A percentile compares a stretch with the other conserved stretches of the same genome.
phyloP scores from a whole-genome alignment of 2,113 vertebrate species.

The Callorhinus ursinus region DNA sequence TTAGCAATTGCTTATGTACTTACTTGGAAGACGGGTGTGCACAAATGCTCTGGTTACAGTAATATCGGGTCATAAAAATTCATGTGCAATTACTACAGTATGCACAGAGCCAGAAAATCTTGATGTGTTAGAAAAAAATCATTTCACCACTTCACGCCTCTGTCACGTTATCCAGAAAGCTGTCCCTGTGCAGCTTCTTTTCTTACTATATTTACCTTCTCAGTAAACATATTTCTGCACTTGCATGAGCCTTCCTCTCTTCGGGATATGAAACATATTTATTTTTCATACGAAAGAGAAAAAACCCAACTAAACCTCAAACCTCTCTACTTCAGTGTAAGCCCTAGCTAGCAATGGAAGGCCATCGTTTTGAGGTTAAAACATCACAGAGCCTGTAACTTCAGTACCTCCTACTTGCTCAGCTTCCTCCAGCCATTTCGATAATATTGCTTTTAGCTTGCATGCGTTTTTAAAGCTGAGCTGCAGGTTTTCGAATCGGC shows the following conservation, averaged over 20 bases:
- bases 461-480: constrained; percentile 99
- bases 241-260: neutral
- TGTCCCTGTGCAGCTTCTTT: neutral
- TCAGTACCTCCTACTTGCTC: constrained; percentile 96
- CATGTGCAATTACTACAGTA: neutral
- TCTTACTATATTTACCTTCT: neutral
- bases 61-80: neutral
- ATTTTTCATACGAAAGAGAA: neutral
- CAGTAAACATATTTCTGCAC: neutral
- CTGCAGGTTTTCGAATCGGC: constrained; percentile 98
- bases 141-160: neutral
- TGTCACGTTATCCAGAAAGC: neutral
- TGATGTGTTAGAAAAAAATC: neutral
- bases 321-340: rapidly evolving
- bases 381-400: neutral
- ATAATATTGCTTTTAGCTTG: constrained; percentile 96
- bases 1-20: neutral
- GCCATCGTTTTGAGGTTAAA: neutral
- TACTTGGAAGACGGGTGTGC: neutral
- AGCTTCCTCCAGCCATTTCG: constrained; percentile 98
- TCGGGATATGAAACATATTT: neutral
- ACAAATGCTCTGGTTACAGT: neutral
- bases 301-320: neutral
- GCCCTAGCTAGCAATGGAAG: neutral
- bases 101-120: neutral